A percentile compares a stretch with the other conserved stretches of the same genome.
Evolutionary conservation across 2,888 invertebrate genomes (phyloP).

Genomic region (Blera fallax): DNA sequence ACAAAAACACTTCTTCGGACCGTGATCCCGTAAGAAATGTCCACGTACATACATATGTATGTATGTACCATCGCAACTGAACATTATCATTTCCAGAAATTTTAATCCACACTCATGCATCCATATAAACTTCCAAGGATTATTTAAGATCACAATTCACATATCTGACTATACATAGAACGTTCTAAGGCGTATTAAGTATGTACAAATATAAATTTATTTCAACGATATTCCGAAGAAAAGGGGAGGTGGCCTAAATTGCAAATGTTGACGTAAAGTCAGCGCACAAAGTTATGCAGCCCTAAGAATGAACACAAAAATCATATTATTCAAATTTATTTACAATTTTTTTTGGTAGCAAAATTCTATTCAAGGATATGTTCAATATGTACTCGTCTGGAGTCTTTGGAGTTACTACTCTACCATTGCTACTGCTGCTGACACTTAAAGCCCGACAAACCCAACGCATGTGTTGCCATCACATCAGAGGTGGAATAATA

Average conservation of each 20-base stretch:
- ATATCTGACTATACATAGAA: neutral
- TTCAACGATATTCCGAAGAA: neutral
- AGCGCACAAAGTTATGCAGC: conserved; percentile 25
- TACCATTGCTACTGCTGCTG: neutral
- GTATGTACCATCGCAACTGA: too few relatives aligned
- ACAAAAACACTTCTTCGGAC: too few relatives aligned
- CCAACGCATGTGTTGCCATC: conserved; percentile 26
- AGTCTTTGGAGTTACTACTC: neutral
- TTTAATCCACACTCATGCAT: neutral
- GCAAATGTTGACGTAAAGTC: conserved; percentile 30
- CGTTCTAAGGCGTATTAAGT: neutral
- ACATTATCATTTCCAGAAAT: neutral
- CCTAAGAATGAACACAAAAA: conserved; percentile 30
- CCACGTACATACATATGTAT: too few relatives aligned
- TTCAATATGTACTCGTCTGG: neutral
- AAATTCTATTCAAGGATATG: neutral
- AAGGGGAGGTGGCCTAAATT: neutral
- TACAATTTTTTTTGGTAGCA: neutral
- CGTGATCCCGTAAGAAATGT: too few relatives aligned
- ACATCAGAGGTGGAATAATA: neutral
- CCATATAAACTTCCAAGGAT: neutral
- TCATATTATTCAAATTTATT: conserved; percentile 51
- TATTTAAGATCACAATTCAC: neutral
- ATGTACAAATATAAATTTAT: conserved; percentile 13
- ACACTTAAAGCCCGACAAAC: conserved; percentile 9